Evolutionary conservation across 1,140 invertebrate genomes (phyloP).

Genomic region (Heliconius himera): DNA sequence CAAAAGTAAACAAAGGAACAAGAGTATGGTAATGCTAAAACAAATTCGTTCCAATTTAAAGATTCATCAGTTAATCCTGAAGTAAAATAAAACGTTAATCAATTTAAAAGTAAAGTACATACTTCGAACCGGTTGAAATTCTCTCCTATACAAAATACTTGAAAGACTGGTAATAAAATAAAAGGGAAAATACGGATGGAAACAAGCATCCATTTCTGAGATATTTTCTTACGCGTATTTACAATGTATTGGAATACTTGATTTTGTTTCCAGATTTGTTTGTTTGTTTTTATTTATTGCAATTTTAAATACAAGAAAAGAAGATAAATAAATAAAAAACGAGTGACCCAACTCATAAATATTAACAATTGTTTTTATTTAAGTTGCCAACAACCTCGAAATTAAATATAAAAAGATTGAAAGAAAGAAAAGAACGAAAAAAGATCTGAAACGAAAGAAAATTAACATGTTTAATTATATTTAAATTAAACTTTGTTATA

Average conservation of each 20-base stretch:
- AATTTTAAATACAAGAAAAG: too few relatives aligned
- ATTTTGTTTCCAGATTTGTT: too few relatives aligned
- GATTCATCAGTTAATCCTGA: neutral
- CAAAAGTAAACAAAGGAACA: neutral
- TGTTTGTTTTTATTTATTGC: neutral
- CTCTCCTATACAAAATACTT: conserved; percentile 1
- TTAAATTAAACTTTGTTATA: too few relatives aligned
- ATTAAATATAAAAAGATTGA: too few relatives aligned
- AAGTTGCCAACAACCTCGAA: too few relatives aligned
- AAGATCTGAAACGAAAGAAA: too few relatives aligned
- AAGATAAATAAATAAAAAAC: too few relatives aligned
- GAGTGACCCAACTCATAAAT: too few relatives aligned
- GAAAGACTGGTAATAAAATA: neutral
- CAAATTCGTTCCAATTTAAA: neutral
- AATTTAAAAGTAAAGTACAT: conserved; percentile 4
- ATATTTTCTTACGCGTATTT: neutral
- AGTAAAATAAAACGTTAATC: conserved; percentile 1
- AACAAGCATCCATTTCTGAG: neutral
- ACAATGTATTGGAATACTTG: too few relatives aligned
- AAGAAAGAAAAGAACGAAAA: too few relatives aligned
- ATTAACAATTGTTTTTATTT: too few relatives aligned
- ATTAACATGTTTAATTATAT: too few relatives aligned
- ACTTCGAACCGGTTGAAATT: neutral
- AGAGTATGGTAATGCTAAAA: neutral
- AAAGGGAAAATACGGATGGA: neutral